Evolutionary conservation across 2,113 vertebrate genomes (phyloP), one percentile per base, ranked within the genome.

Genomic region (Danionella cerebrum): DNA sequence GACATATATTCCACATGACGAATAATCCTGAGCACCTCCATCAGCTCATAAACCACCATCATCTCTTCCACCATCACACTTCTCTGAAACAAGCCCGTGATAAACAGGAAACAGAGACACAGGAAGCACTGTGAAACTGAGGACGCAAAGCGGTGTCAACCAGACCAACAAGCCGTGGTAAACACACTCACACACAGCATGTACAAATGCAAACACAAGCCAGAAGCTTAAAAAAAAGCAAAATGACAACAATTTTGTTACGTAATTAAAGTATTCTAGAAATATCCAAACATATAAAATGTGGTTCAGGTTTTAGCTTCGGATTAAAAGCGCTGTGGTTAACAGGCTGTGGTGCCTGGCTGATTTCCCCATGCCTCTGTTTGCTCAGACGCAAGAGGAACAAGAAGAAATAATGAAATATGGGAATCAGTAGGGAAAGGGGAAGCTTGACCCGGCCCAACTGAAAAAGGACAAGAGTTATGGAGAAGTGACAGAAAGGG

Each of bases 401-500:
- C 88, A 89, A 90, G 89, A 83, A 87, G 83, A 87, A 90, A 84
- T 87, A 92, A 85, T 91, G 93, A 94, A 95, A 93, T 92, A 89
- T 88, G 94, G 93, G 94, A 90, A 94, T 93, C 85, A 77, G 88
- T 91, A 91, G 85, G 84, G 76, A 92, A 96, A 98, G 94, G 89
- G 94, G 95, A 96, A 97, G 92, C 90, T 84, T 73, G 72, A 84
- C 84, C 79, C 77, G 85, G 89, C 86, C 88, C 88, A 94, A 95
- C 93, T 71, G 91, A 93, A 94, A 83, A 75, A 74, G 68, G 66
- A 78, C 74, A 92, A 92, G 91, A 93, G 83, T 89, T 92, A 92
- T 90, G 93, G 94, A 95, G 95, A 94, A 96, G 93, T 94, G 88
- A 90, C 92, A 92, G 89, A 95, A 93, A 93, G 88, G 94, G 94